Evolutionary conservation across 2,888 invertebrate species (phyloP), one percentile per base, ranked within the genome.

Genomic region (Myathropa florea): DNA sequence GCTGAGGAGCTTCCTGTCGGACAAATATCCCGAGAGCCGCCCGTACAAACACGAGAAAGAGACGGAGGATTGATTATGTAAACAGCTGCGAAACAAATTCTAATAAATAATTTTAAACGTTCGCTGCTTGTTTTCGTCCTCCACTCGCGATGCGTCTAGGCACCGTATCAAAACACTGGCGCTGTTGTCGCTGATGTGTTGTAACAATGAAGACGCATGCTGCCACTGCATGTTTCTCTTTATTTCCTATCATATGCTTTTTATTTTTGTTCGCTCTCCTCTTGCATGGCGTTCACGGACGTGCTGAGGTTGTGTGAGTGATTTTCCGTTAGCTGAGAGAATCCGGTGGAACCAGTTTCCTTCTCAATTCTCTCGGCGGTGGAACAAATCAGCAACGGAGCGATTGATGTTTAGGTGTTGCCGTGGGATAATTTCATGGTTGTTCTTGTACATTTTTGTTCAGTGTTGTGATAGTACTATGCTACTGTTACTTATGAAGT

Each of bases 1-100:
- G 88, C 90, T 96, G 0, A 94, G 95, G 88, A 97, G 96, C 91
- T 97, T 97, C 90, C 92, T 96, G 10, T 94, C 94, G 4, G 95
- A 96, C 72, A 94, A 95, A 90, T 95, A 96, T 92, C 96, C 97
- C 0, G 95, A 95, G 63, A 89, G 89, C 63, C 82, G 68, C 39
- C 88, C 89, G 0, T 65, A 84, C 21, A 88, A 87, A 28, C 70
- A 72, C 39, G 30, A 67, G 14, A n/a, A 30, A 3, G 30, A 67
- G 10, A 18, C 73, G 55, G 71, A 77, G 39, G 73, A 83, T 28
- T 36, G 59, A 53, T 21, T 7, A 21, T 3, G 2, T 46, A 67
- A 26, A 33, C 10, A 28, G 60, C 60, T 9, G 9, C 3, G n/a
- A 36, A 39, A 33, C 7, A 26, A 71, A 4, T 33, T 14, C n/a